Evolutionary conservation across 92 coral and sea anemone genomes (phyloP), one percentile per base, ranked within the genome.

Genomic region (Parazoanthus darwini): DNA sequence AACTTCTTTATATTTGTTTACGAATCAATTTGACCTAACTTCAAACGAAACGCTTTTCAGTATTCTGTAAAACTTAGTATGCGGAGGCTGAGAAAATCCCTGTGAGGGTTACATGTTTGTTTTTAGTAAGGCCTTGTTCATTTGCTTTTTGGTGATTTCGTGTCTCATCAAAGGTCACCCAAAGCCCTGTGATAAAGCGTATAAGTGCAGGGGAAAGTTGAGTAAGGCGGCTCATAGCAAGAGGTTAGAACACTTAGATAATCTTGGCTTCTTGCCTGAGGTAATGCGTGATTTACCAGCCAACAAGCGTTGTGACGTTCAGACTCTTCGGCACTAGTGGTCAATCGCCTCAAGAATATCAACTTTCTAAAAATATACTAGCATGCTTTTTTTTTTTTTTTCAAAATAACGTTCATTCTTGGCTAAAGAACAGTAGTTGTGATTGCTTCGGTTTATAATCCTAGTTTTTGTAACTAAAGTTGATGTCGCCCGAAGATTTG

Each of bases 221-320:
- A 66, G 11, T 26, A 44, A 33, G 13, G 79, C 7, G 67, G 44
- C 43, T 71, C 37, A 75, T 48, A 14, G 68, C 26, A 26, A 46
- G 10, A 72, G 42, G 58, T 71, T 35, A 46, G 68, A 70, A 73
- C 66, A 71, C 59, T 56, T 16, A 71, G 79, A 71, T 70, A 71
- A 71, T 71, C 68, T 84, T 84, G 87, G 87, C 79, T 72, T 71
- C 13, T 84, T 71, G 87, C 87, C 87, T 48, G 20, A 84, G 87
- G 87, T 84, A 84, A 84, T 70, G 87, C 87, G 79, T 68, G 87
- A 84, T 84, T 84, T 72, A 46, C 79, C n/a, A 70, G 20, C 78
- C n/a, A 84, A 46, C 80, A 44, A 50, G 26, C 56, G 65, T 84
- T 72, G 77, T 84, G 79, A 51, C 66, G 63, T 29, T 79, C 87